Percentiles rank a stretch among this genome's conserved stretches.
These are phyloP conservation scores for Rhombomys opimus DNA, from an alignment of 2,113 vertebrate species.

Conservation along the genomic window DNA sequence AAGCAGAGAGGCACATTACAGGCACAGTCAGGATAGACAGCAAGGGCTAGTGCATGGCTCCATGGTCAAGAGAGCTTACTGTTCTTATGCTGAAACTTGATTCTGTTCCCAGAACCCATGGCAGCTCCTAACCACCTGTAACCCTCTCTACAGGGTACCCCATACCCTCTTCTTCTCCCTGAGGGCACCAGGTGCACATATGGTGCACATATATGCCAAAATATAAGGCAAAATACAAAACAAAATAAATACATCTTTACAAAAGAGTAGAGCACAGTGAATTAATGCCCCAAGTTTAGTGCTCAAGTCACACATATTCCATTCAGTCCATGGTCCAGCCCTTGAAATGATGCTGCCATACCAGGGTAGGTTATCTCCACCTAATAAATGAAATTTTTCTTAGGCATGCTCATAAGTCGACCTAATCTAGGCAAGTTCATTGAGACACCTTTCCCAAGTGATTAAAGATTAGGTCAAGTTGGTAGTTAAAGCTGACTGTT, in stretches of 20 bases:
- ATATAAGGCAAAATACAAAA: no score
- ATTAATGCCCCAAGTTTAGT: neutral
- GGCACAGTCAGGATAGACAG: neutral
- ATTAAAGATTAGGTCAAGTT: neutral
- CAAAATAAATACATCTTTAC: no score
- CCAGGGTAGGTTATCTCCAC: neutral
- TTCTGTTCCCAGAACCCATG: neutral
- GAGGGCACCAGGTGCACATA: neutral
- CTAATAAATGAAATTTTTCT: neutral
- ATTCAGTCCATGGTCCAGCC: neutral
- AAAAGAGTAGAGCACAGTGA: neutral
- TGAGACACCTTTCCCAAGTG: neutral
- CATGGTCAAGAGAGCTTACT: neutral
- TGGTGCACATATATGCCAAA: no score
- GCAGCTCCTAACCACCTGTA: neutral
- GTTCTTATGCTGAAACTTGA: neutral
- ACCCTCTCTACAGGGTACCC: no score
- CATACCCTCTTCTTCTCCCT: neutral
- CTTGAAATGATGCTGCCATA: neutral
- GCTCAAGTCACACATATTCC: neutral
- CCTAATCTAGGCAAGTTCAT: neutral
- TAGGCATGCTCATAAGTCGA: neutral
- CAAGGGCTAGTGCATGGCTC: neutral
- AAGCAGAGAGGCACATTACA: neutral
- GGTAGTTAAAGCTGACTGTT: neutral